phyloP scores from a whole-genome alignment of 2,797 vertebrate species.

The Coluber constrictor region DNA sequence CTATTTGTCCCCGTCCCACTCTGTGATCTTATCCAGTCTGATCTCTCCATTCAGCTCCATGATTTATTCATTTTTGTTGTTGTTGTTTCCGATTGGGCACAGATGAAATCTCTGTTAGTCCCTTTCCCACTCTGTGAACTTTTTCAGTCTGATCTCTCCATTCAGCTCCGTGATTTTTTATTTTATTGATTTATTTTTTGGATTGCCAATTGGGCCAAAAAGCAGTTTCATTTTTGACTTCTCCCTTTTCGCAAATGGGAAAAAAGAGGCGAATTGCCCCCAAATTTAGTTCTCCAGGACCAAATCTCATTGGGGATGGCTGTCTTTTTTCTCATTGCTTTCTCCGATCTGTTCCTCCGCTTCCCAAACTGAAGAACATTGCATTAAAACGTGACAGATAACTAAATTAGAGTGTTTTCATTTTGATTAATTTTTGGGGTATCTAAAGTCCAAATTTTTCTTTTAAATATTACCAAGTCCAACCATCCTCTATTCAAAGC shows the following conservation, averaged over 20 bases:
- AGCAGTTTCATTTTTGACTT: too few relatives aligned
- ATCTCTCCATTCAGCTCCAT: neutral
- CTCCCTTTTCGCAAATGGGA: too few relatives aligned
- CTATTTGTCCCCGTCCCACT: too few relatives aligned
- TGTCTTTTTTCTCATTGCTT: neutral
- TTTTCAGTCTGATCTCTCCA: too few relatives aligned
- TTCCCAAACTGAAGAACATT: neutral
- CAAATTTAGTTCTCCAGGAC: neutral
- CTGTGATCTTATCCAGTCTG: too few relatives aligned
- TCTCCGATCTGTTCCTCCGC: neutral
- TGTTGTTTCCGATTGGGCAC: too few relatives aligned
- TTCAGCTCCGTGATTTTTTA: too few relatives aligned
- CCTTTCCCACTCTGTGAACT: too few relatives aligned
- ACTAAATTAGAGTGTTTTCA: neutral
- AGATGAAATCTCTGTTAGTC: too few relatives aligned
- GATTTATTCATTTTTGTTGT: neutral
- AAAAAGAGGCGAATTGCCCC: neutral
- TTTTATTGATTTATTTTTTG: too few relatives aligned
- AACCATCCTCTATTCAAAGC: constrained; percentile 26
- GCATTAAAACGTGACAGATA: neutral
- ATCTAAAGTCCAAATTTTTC: constrained; percentile 25
- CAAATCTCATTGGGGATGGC: too few relatives aligned
- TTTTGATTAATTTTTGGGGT: constrained; percentile 26
- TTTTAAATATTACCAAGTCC: constrained; percentile 20
- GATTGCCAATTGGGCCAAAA: too few relatives aligned